Percentiles rank a stretch among this genome's conserved stretches.
Conservation (phyloP, 2,888 invertebrate genomes). For the Digitonthophagus gazella region DNA sequence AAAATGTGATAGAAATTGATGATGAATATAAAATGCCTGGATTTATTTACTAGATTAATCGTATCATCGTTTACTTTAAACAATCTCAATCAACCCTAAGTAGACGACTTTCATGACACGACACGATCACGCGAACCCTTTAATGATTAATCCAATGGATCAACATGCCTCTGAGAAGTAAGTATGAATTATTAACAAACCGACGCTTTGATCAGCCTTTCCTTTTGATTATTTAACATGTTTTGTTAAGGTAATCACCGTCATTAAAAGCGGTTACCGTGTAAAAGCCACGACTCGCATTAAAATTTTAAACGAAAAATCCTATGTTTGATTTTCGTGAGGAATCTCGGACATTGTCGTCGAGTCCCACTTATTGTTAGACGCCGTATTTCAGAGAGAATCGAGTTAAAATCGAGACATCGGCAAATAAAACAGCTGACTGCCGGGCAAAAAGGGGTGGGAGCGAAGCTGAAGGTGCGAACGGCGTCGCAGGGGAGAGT, state of each 20-base stretch:
- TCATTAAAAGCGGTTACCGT: background rate
- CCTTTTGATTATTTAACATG: conserved; percentile 17
- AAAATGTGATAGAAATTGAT: no score
- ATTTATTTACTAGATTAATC: no score
- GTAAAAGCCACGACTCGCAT: background rate
- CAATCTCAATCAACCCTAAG: no score
- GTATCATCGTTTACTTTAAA: no score
- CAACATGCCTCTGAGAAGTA: background rate
- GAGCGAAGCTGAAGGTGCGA: conserved; percentile 34
- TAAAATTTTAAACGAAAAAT: background rate
- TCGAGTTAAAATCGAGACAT: conserved; percentile 26
- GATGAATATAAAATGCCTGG: no score
- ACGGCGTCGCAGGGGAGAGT: conserved; percentile 38
- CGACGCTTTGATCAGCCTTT: background rate
- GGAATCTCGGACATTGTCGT: background rate
- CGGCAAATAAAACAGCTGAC: conserved; percentile 31
- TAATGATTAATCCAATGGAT: background rate
- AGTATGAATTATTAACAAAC: background rate
- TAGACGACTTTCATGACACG: background rate
- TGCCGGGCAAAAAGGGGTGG: conserved; percentile 11
- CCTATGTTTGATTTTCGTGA: no score
- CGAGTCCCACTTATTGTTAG: background rate
- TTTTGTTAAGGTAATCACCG: conserved; percentile 1
- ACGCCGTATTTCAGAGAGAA: background rate
- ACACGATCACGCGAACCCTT: background rate